These are phyloP conservation scores for Stenodera caucasica DNA, from an alignment of 2,888 invertebrate species.

Conservation along the genomic window DNA sequence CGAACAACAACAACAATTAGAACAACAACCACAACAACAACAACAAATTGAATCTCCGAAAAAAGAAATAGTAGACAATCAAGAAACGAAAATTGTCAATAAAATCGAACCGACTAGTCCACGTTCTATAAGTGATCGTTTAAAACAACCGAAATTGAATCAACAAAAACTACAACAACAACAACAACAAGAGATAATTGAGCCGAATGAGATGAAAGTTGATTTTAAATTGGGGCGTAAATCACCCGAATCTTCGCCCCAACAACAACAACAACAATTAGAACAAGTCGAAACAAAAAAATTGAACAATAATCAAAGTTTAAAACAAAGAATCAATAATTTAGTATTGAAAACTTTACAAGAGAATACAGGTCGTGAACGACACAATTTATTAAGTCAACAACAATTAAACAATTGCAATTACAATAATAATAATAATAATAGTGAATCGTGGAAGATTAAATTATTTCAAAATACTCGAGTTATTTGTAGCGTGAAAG, in stretches of 20 bases:
- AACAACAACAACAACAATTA: conserved; percentile 12
- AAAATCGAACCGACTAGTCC: conserved; percentile 37
- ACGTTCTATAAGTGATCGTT: conserved; percentile 49
- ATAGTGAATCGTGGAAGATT: conserved; percentile 74
- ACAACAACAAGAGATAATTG: conserved; percentile 43
- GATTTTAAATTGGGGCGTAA: background rate
- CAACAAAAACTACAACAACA: conserved; percentile 38
- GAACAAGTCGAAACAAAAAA: conserved; percentile 26
- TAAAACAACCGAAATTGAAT: conserved; percentile 51
- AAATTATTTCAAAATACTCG: conserved; percentile 80
- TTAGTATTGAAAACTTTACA: conserved; percentile 87
- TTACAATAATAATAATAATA: conserved; percentile 26
- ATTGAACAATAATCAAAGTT: conserved; percentile 67
- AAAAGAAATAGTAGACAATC: conserved; percentile 23
- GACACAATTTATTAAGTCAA: conserved; percentile 52
- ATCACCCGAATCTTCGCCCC: conserved; percentile 16
- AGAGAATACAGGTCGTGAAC: conserved; percentile 74
- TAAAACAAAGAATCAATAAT: conserved; percentile 86
- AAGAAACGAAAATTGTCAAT: conserved; percentile 24
- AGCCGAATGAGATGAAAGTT: conserved; percentile 27
- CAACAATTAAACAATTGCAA: conserved; percentile 20
- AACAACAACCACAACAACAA: conserved; percentile 21
- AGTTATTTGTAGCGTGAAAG: conserved; percentile 77
- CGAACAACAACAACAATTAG: conserved; percentile 30
- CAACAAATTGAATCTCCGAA: conserved; percentile 15